These are phyloP conservation scores for Lepus oiostolus DNA, from an alignment of 2,797 vertebrate genomes.

Conservation along the genomic window DNA sequence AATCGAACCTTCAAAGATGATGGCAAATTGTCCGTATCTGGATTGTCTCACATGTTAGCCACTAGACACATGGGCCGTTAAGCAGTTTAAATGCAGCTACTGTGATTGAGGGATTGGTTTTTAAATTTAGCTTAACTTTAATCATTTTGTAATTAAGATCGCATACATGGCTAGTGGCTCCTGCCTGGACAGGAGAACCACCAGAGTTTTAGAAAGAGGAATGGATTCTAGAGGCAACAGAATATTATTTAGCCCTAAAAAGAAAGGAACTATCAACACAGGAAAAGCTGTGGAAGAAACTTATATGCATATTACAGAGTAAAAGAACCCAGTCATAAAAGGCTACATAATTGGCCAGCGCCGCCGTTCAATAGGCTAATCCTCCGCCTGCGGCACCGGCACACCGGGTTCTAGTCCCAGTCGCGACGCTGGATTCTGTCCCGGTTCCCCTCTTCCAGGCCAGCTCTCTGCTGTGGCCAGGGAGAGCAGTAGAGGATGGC, in stretches of 20 bases:
- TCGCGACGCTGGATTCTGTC: too few species aligned
- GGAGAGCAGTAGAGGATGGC: too few species aligned
- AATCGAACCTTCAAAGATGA: neutral
- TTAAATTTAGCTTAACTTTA: slow-evolving; percentile 27
- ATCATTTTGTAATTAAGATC: slow-evolving; percentile 44
- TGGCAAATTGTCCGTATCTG: neutral
- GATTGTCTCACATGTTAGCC: neutral
- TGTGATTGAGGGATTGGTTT: neutral
- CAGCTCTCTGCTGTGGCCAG: too few species aligned
- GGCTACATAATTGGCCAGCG: too few species aligned
- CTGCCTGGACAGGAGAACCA: slow-evolving; percentile 7
- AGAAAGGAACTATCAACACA: neutral
- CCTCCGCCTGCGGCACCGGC: too few species aligned
- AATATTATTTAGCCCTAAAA: slow-evolving; percentile 36
- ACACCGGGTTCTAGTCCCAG: too few species aligned
- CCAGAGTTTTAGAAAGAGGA: slow-evolving; percentile 1
- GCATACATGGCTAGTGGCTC: neutral
- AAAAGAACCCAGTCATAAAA: slow-evolving; percentile 7
- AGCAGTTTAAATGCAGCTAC: neutral
- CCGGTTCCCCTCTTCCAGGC: too few species aligned
- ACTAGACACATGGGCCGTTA: rapidly evolving
- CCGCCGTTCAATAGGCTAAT: too few species aligned
- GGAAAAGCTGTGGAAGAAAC: neutral
- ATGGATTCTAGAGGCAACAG: neutral
- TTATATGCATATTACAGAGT: neutral